A percentile compares a stretch with the other conserved stretches of the same genome.
These are phyloP conservation scores for Agraylea sexmaculata DNA, from an alignment of 1,140 invertebrate genomes.

Conservation along the genomic window DNA sequence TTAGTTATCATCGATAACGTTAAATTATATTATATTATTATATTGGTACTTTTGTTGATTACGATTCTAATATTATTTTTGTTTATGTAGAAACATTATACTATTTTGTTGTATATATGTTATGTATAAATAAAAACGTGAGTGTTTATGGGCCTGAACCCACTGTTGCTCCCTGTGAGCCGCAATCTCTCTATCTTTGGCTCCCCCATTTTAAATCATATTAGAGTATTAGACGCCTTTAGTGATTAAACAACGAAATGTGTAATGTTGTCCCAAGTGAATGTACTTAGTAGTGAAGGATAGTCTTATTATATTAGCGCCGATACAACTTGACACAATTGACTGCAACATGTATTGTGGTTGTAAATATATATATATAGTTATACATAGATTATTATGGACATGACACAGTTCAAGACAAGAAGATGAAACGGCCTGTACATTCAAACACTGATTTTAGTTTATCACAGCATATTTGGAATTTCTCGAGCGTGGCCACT, in stretches of 20 bases:
- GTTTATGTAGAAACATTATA: slow-evolving; percentile 48
- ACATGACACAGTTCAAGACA: slow-evolving; percentile 26
- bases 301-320: too few species aligned
- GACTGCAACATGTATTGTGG: slow-evolving; percentile 16
- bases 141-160: slow-evolving; percentile 19
- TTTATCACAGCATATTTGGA: slow-evolving; percentile 60
- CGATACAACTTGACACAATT: too few species aligned
- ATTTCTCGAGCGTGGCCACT: slow-evolving; percentile 36
- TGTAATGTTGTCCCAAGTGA: too few species aligned
- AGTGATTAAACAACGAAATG: too few species aligned
- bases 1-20: slow-evolving; percentile 16
- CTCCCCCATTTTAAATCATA: too few species aligned
- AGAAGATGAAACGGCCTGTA: slow-evolving; percentile 51
- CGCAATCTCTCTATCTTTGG: too few species aligned
- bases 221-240: too few species aligned
- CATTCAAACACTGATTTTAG: slow-evolving; percentile 51
- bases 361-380: too few species aligned
- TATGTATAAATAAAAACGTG: slow-evolving; percentile 19
- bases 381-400: too few species aligned
- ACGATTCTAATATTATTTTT: slow-evolving; percentile 43
- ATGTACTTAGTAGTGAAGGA: too few species aligned
- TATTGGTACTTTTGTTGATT: slow-evolving; percentile 54
- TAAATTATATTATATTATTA: slow-evolving; percentile 33
- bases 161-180: slow-evolving; percentile 29
- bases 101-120: slow-evolving; percentile 34